Evolutionary conservation across 2,888 invertebrate genomes (phyloP).

Genomic region (Steromphala cineraria): DNA sequence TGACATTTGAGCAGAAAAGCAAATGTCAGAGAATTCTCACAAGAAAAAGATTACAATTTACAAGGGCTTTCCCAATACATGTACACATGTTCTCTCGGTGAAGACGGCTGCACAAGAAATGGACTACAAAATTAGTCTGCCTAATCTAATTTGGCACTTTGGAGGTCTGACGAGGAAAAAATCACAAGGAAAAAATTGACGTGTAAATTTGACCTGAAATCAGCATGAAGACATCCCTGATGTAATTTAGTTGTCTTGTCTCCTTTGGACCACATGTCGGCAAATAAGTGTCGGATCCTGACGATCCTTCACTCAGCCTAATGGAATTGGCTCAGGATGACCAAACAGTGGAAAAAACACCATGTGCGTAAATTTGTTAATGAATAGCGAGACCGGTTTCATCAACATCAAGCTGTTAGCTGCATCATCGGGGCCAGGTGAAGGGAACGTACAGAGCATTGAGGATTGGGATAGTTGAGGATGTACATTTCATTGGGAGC

Average conservation of each 20-base stretch:
- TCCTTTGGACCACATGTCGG: not conserved
- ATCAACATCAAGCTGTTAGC: slow-evolving; percentile 18
- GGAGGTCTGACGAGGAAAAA: not conserved
- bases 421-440: not conserved
- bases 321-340: not conserved
- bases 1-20: too few relatives aligned
- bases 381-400: slow-evolving; percentile 1
- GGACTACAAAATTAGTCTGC: not conserved
- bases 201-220: not conserved
- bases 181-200: not conserved
- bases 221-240: not conserved
- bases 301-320: not conserved
- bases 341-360: not conserved
- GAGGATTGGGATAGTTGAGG: too few relatives aligned
- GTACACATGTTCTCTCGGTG: not conserved
- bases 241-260: slow-evolving; percentile 11
- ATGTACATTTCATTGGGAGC: too few relatives aligned
- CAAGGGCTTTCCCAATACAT: too few relatives aligned
- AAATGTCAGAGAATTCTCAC: too few relatives aligned
- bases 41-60: too few relatives aligned
- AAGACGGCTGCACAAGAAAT: not conserved
- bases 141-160: not conserved
- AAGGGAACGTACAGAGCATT: not conserved
- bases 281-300: not conserved
- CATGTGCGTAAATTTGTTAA: slow-evolving; percentile 1